Evolutionary conservation across 2,113 vertebrate species (phyloP).

Genomic region (Chionomys nivalis): DNA sequence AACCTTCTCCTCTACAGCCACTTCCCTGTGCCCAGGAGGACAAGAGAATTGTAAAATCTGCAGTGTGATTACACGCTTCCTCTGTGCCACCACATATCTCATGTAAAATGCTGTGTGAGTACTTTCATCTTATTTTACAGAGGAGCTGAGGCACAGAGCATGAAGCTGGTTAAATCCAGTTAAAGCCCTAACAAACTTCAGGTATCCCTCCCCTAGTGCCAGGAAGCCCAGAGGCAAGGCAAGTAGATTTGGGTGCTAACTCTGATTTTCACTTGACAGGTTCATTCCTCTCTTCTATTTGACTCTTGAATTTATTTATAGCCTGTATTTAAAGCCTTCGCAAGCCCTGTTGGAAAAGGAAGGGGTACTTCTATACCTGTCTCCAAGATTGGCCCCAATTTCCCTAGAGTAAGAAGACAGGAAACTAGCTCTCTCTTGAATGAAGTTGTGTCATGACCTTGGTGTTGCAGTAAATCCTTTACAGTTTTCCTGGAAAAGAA

Average conservation of each 20-base stretch:
- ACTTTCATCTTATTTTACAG: neutral
- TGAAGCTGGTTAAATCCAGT: neutral
- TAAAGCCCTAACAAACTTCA: neutral
- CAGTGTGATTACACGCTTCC: neutral
- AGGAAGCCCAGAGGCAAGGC: neutral
- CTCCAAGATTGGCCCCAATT: neutral
- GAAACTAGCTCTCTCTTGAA: slow-evolving; percentile 23
- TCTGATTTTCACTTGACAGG: slow-evolving; percentile 41
- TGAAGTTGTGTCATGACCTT: slow-evolving; percentile 37
- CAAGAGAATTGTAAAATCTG: neutral
- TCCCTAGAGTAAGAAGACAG: slow-evolving; percentile 1
- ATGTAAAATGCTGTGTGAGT: neutral
- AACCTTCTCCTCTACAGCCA: neutral
- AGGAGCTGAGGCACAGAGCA: neutral
- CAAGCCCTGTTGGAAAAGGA: neutral
- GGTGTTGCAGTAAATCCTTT: slow-evolving; percentile 38
- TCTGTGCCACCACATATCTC: neutral
- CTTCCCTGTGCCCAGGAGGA: neutral
- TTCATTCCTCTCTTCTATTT: slow-evolving; percentile 10
- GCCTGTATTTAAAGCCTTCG: slow-evolving; percentile 24
- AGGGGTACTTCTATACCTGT: neutral
- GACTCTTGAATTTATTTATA: slow-evolving; percentile 47
- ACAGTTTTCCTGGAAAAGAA: slow-evolving; percentile 33
- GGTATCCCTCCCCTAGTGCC: neutral
- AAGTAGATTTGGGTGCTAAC: neutral